Evolutionary conservation across 1,140 invertebrate species (phyloP), one percentile per base, ranked within the genome.

Genomic region (Aphelinus atriplicis): DNA sequence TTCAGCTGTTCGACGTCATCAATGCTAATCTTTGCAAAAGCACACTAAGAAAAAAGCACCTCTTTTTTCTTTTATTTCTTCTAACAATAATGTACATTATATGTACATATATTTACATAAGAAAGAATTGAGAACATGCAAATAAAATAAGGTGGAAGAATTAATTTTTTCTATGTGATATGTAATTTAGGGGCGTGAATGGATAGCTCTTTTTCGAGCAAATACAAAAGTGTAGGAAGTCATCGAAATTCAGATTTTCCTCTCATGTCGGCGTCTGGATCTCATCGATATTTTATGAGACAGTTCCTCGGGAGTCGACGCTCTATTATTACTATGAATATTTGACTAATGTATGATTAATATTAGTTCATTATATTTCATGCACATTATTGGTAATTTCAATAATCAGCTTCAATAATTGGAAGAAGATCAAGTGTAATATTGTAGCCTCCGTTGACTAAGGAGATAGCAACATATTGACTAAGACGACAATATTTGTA

Each of bases 401-500:
- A 53, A 53, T 53, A 53, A 53, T 53, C 51, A 9, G 26, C 26
- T 53, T 53, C 4, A 53, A 53, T 9, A 6, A 53, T 53, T 4
- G 9, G 9, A 53, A 9, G 9, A 53, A 53, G 51, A 53, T 53
- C 9, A 53, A 53, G 4, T 53, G 51, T 53, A 53, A 53, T 4
- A 6, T 53, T 53, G 9, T 26, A 26, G 26, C 26, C 26, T 26
- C 26, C 26, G 26, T 26, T 53, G 51, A 26, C 26, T 26, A 26
- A 26, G 26, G 26, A 26, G 26, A 26, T 26, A 26, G 26, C 26
- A 26, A 26, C 26, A 26, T 26, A 26, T 26, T 45, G 57, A 68
- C 57, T 67, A 47, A 50, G 51, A 68, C n/a, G 48, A 42, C 64
- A 70, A 71, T 77, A 71, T 77, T 78, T 80, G 70, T 80, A 80